Evolutionary conservation across 1,140 invertebrate genomes (phyloP).

Genomic region (Cylas formicarius): DNA sequence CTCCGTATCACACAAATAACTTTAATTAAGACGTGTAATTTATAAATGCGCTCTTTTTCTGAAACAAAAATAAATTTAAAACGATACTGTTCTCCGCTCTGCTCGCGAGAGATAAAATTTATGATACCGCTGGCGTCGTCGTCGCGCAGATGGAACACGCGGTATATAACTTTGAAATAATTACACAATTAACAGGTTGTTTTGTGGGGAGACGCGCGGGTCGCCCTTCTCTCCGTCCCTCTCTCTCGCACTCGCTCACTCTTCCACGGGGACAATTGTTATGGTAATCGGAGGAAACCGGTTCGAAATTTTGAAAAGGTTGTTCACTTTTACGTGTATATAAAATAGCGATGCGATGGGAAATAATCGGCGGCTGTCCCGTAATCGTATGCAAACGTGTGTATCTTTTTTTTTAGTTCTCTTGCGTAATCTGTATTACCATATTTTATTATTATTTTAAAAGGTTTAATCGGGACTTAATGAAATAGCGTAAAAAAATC

Average conservation of each 20-base stretch:
- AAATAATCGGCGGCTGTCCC: conserved; percentile 26
- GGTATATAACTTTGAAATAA: conserved; percentile 30
- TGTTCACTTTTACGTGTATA: conserved; percentile 38
- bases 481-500: conserved; percentile 18
- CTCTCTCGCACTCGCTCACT: no score
- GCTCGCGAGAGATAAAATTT: no score
- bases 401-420: conserved; percentile 19
- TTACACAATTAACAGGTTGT: conserved; percentile 39
- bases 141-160: no score
- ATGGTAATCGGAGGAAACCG: conserved; percentile 36
- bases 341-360: conserved; percentile 29
- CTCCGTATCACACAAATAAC: no score
- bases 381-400: conserved; percentile 29
- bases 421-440: conserved; percentile 28
- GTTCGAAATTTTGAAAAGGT: conserved; percentile 37
- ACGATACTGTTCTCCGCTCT: no score
- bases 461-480: conserved; percentile 13
- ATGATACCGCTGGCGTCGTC: no score
- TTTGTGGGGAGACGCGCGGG: conserved; percentile 31
- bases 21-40: no score
- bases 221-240: no score
- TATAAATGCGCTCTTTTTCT: no score
- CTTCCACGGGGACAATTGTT: conserved; percentile 38
- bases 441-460: conserved; percentile 24
- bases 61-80: no score